A percentile compares a stretch with the other conserved stretches of the same genome.
Conservation (phyloP, 2,113 vertebrate species). For the Nymphicus hollandicus region DNA sequence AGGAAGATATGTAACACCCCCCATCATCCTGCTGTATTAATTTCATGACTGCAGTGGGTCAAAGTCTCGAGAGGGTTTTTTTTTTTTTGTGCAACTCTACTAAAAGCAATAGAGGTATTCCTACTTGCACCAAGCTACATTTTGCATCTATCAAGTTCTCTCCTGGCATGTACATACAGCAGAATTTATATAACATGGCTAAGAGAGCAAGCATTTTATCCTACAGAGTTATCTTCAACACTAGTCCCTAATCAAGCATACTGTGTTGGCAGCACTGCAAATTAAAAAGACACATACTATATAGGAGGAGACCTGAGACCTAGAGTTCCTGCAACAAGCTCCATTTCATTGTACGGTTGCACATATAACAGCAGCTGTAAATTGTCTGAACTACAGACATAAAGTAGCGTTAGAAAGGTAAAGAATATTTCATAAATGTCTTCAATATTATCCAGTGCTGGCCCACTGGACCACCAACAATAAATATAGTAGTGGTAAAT, state of each 20-base stretch:
- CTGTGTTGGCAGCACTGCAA: slow-evolving; percentile 18
- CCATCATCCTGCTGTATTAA: neutral
- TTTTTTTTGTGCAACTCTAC: neutral
- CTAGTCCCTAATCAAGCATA: slow-evolving; percentile 38
- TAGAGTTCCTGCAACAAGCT: neutral
- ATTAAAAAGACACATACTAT: slow-evolving; percentile 37
- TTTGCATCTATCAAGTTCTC: neutral
- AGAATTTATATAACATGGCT: slow-evolving; percentile 40
- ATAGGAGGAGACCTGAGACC: neutral
- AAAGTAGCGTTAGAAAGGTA: slow-evolving; percentile 50
- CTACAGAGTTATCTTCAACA: slow-evolving; percentile 38
- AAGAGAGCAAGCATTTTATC: slow-evolving; percentile 36
- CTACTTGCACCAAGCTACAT: neutral
- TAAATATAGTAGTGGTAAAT: slow-evolving; percentile 44
- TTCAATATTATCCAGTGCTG: neutral
- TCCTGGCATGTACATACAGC: neutral
- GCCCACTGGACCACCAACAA: slow-evolving; percentile 9
- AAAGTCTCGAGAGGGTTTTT: neutral
- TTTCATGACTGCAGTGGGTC: neutral
- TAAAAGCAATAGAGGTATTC: neutral
- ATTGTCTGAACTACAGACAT: slow-evolving; percentile 32
- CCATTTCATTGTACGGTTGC: neutral
- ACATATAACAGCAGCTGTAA: slow-evolving; percentile 13
- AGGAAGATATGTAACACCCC: neutral
- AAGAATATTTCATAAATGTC: slow-evolving; percentile 52